Evolutionary conservation across 2,888 invertebrate species (phyloP), one percentile per base, ranked within the genome.

Genomic region (Drosophila buzzatii): DNA sequence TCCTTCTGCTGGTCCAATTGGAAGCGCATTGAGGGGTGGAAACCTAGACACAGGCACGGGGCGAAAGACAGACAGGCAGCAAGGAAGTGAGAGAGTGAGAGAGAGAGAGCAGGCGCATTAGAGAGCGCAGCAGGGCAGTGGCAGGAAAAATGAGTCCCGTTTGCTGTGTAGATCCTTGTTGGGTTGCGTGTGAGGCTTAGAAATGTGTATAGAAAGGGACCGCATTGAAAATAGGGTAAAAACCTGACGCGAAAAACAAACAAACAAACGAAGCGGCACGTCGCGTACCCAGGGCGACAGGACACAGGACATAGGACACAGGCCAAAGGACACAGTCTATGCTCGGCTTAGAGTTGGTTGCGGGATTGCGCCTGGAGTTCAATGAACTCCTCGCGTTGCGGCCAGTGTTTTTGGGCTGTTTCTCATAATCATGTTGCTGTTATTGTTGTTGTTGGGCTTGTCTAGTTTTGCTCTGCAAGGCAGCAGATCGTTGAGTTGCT

Each of bases 161-260:
- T 72, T 67, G 27, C 76, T 47, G 14, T 20, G 53, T 55, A 55
- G 41, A 33, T 63, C 45, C 44, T 51, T 68, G 74, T 64, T 70
- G 47, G 59, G 63, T 51, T 59, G 64, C 62, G 58, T 59, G 76
- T 35, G 62, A 41, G 71, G 61, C 61, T 80, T 80, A 65, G 77
- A 77, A 66, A 39, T 53, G 53, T 16, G 23, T 65, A 37, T 64
- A 37, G 65, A 67, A 85, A 79, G 65, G 72, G 78, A 81, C 47
- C 71, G 75, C 83, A 73, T 67, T 77, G 81, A 68, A 90, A 85
- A 85, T 85, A 85, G 85, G 85, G 85, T 85, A 85, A 85, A 85
- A 90, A 90, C 89, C 90, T 85, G 90, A 90, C 85, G 82, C 79
- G 89, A 78, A 90, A 90, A 85, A 86, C 81, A 89, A 85, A 86